Base-by-base conservation (phyloP, 1,140 invertebrate genomes). In the Drosophila melanica region DNA sequence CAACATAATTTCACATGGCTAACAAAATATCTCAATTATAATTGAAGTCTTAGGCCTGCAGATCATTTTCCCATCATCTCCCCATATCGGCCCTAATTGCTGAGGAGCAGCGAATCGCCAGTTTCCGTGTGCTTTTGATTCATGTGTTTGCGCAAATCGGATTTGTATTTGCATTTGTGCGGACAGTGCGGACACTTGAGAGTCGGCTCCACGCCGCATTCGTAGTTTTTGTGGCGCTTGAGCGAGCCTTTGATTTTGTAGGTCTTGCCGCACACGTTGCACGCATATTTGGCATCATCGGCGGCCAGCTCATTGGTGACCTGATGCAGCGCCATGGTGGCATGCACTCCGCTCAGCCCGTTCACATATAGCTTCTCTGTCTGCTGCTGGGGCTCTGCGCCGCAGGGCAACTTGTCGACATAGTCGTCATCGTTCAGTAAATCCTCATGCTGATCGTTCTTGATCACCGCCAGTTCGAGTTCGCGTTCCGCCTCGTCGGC, bases 161-260 rank as follows among this genome's bases (percentile, higher is more conserved):
- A 91, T 73, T 91, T 92, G 66, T 91, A 87, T 73, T 92, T 92
- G 75, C 91, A 91, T 70, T 91, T 92, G 71, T 92, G 91, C 37
- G 90, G 81, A 74, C 91, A 92, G 37, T 91, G 90, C 8, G 79
- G 79, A 76, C 91, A 92, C 35, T 82, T 80, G 1, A 92, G 77
- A 0, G 85, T 80, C 7, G 92, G 92, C 44, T 93, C 92, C 55
- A 95, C 93, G 0, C 95, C 94, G 65, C 95, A 95, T 70, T 95
- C 94, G 69, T 94, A 94, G 39, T 93, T 93, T 65, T 94, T 91
- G 79, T 95, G 95, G 18, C 93, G 92, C 64, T 93, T 92, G 4
- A 94, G 72, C 4, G 93, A 94, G 30, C 93, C 92, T 63, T 93
- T 93, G 30, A 93, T 92, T 64, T 94, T 94, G 84, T 95, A 95